Evolutionary conservation across 2,888 invertebrate genomes (phyloP), one percentile per base, ranked within the genome.

Genomic region (Maniola hyperantus): DNA sequence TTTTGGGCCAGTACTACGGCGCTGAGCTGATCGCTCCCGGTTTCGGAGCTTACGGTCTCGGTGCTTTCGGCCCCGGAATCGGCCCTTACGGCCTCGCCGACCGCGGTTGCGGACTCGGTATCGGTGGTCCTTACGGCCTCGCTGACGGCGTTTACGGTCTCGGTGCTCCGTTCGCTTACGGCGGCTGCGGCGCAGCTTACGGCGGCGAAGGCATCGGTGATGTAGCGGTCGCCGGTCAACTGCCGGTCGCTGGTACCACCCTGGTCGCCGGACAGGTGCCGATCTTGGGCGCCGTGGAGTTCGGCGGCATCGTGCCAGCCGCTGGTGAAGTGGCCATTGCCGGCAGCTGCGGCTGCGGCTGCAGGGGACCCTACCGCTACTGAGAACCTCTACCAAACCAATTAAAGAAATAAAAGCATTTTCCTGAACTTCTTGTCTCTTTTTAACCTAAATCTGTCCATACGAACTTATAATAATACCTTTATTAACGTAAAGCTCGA

Each of bases 221-320:
- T 53, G 59, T 77, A 10, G 68, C 69, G 54, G 71, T 75, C 39
- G 68, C 73, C 6, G 73, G 80, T n/a, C 75, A 76, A 59, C 69
- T 81, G 64, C 75, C 73, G 50, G 72, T 76, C 36, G 39, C 65
- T 64, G 82, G 82, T 34, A 71, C 74, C 18, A 78, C 82, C 1
- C 39, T 70, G 15, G 72, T 82, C 1, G 66, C 74, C 5, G 83
- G 82, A 0, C 76, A 77, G 50, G 80, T 82, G 58, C 83, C 82
- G 7, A 76, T 82, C 10, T 66, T 75, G 5, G 82, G 83, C 7
- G 71, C 76, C 0, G 80, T 82, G 6, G 68, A 75, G 67, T 83
- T 81, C 61, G 65, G 69, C 6, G 83, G 83, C 0, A 68, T 69
- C 6, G 68, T 83, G 11, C 76, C 78, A 10, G 78, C 83, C 20